Evolutionary conservation across 2,888 invertebrate species (phyloP).

Genomic region (Napeogenes sylphis): DNA sequence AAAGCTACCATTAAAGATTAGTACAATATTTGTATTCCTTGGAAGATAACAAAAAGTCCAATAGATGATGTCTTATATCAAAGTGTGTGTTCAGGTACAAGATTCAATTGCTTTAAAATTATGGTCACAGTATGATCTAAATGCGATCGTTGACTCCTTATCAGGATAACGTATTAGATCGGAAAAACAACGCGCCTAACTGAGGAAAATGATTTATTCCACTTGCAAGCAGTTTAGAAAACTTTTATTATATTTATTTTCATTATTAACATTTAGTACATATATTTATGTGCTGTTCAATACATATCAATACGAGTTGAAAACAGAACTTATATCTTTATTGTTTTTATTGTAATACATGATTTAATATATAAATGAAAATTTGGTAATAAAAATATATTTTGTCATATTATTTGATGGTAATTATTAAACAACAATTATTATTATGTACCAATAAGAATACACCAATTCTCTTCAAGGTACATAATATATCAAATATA

Average conservation of each 20-base stretch:
- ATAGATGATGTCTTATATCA: constrained; percentile 1
- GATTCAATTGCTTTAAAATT: constrained; percentile 61
- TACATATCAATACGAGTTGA: too few species aligned
- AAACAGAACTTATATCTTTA: too few species aligned
- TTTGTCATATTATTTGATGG: too few species aligned
- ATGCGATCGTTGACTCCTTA: constrained; percentile 53
- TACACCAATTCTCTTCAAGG: constrained; percentile 34
- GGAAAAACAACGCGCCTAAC: constrained; percentile 48
- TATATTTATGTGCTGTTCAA: too few species aligned
- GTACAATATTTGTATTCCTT: too few species aligned
- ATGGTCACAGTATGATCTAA: constrained; percentile 61
- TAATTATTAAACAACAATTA: too few species aligned
- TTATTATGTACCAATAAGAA: constrained; percentile 36
- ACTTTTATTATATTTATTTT: background rate
- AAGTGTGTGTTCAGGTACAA: constrained; percentile 43
- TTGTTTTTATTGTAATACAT: too few species aligned
- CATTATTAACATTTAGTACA: too few species aligned
- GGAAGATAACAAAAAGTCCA: background rate
- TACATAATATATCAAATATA: constrained; percentile 54
- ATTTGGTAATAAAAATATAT: background rate
- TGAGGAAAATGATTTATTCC: constrained; percentile 35
- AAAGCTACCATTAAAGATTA: too few species aligned
- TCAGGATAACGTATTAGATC: constrained; percentile 56
- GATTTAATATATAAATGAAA: constrained; percentile 5
- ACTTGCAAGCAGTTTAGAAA: constrained; percentile 32